Evolutionary conservation across 1,140 invertebrate genomes (phyloP).

Genomic region (Ips nitidus): DNA sequence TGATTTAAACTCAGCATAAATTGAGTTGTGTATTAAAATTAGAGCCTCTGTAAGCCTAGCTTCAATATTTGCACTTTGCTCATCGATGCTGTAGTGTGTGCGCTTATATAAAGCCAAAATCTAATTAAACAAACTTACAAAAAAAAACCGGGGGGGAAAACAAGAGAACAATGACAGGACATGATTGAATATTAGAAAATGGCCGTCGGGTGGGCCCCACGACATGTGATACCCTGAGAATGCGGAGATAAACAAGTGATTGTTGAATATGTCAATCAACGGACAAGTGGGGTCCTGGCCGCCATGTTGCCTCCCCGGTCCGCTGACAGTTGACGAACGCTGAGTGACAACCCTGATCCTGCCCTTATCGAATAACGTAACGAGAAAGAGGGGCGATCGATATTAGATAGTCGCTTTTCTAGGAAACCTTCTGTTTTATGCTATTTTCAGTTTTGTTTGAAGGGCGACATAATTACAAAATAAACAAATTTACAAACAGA

Average conservation of each 20-base stretch:
- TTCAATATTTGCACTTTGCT: too few species aligned
- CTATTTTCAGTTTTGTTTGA: neutral
- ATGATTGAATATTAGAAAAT: conserved; percentile 42
- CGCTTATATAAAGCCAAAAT: too few species aligned
- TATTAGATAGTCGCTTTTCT: neutral
- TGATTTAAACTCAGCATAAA: too few species aligned
- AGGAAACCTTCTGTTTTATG: neutral
- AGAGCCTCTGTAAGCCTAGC: too few species aligned
- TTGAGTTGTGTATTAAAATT: too few species aligned
- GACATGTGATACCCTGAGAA: conserved; percentile 45
- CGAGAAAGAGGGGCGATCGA: conserved; percentile 11
- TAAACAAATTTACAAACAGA: too few species aligned
- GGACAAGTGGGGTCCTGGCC: conserved; percentile 45
- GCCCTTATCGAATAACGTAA: conserved; percentile 45
- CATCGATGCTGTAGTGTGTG: too few species aligned
- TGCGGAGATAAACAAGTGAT: conserved; percentile 46
- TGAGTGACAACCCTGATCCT: conserved; percentile 44
- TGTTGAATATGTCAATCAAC: conserved; percentile 49
- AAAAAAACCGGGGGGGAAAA: neutral
- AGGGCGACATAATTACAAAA: too few species aligned
- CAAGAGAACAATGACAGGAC: conserved; percentile 28
- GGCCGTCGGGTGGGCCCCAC: conserved; percentile 27
- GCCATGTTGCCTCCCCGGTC: conserved; percentile 44
- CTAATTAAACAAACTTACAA: too few species aligned
- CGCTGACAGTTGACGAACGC: conserved; percentile 46